Evolutionary conservation across 2,888 invertebrate genomes (phyloP).

Genomic region (Norana najaformis): DNA sequence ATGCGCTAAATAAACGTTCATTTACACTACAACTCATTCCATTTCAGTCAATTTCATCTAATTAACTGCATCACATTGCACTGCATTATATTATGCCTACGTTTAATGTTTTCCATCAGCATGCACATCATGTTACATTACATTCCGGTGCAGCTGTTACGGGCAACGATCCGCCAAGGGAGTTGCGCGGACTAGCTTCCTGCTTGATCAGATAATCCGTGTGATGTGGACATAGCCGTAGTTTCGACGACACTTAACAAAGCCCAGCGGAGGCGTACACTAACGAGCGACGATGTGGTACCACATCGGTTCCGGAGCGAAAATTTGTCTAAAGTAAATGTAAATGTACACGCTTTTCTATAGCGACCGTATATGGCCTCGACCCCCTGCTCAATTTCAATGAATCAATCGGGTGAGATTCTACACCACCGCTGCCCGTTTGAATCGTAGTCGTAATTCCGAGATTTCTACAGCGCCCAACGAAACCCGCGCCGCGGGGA

Average conservation of each 20-base stretch:
- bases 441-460: too few relatives aligned
- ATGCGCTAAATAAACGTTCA: too few relatives aligned
- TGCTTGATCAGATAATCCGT: not conserved
- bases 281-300: not conserved
- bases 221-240: not conserved
- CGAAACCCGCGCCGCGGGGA: too few relatives aligned
- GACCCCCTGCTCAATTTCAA: too few relatives aligned
- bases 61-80: too few relatives aligned
- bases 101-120: not conserved
- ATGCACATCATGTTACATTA: not conserved
- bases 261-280: not conserved
- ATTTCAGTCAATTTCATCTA: too few relatives aligned
- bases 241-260: not conserved
- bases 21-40: too few relatives aligned
- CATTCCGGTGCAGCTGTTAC: not conserved
- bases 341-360: too few relatives aligned
- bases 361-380: too few relatives aligned
- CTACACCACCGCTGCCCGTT: too few relatives aligned
- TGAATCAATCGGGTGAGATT: too few relatives aligned
- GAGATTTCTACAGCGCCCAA: too few relatives aligned
- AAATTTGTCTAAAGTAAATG: not conserved
- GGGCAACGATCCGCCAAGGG: not conserved
- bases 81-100: not conserved
- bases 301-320: not conserved
- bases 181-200: not conserved